Conservation (phyloP, 2,797 vertebrate genomes). For the Microctenopoma stevenorrisi region DNA sequence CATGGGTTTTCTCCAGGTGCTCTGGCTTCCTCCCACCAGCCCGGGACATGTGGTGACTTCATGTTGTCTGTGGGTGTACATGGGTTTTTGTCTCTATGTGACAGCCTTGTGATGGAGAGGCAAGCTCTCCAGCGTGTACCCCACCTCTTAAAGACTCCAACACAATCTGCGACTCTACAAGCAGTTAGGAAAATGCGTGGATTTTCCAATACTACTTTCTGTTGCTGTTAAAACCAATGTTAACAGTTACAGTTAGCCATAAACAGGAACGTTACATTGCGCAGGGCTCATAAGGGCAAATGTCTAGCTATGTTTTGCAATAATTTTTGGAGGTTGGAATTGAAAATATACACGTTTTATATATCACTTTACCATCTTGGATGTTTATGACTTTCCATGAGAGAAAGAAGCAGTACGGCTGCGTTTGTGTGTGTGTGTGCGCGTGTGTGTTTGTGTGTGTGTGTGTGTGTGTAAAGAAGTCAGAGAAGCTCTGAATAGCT, state of each 20-base stretch:
- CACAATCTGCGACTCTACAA: no score
- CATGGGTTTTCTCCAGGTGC: no score
- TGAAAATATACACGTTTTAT: conserved; percentile 18
- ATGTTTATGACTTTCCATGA: not conserved
- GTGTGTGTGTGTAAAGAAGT: not conserved
- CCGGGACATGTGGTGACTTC: no score
- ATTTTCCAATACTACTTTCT: not conserved
- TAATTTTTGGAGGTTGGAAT: conserved; percentile 39
- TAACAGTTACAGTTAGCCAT: no score
- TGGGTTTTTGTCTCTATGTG: no score
- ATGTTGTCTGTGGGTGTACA: no score
- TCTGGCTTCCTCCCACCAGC: no score
- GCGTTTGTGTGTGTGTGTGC: not conserved
- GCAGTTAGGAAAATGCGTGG: no score
- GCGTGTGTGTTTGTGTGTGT: not conserved
- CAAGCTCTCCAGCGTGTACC: no score
- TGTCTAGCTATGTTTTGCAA: not conserved
- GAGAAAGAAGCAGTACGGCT: not conserved
- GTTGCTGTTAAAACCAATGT: not conserved
- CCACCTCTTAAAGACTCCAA: no score
- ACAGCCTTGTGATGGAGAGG: no score
- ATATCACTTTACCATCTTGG: conserved; percentile 18
- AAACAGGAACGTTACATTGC: not conserved
- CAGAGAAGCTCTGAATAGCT: conserved; percentile 14
- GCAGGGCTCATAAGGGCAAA: not conserved